These are phyloP conservation scores for Heptranchias perlo DNA, from an alignment of 2,113 vertebrate species.

Conservation along the genomic window DNA sequence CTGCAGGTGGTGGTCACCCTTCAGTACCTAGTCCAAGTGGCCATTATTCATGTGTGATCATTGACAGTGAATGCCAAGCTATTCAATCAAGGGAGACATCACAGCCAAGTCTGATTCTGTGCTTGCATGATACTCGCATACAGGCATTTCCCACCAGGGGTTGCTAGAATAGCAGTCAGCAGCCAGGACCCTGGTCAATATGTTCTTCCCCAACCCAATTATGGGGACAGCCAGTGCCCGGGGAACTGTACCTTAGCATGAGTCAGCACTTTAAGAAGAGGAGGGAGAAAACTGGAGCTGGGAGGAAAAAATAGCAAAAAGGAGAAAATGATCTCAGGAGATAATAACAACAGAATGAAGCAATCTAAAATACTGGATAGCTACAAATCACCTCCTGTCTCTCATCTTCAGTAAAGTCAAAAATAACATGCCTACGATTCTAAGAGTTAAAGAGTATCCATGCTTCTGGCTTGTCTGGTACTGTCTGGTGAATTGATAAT, in stretches of 20 bases:
- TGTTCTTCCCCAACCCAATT: background rate
- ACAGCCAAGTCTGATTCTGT: background rate
- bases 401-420: background rate
- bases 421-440: background rate
- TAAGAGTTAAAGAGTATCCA: background rate
- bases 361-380: background rate
- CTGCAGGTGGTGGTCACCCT: background rate
- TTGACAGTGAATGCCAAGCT: background rate
- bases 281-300: background rate
- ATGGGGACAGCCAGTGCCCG: background rate
- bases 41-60: background rate
- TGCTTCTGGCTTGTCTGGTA: background rate
- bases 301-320: background rate
- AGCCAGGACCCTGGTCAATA: background rate
- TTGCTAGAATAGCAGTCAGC: background rate
- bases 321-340: background rate
- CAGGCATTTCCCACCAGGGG: background rate
- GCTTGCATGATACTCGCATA: background rate
- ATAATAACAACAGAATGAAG: background rate
- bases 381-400: background rate
- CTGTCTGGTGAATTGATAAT: background rate
- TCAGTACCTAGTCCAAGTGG: background rate
- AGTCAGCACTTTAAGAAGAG: background rate
- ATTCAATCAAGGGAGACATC: background rate
- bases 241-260: background rate